Percentiles rank a stretch among this genome's conserved stretches.
Conservation (phyloP, 1,140 invertebrate species). For the Drepana arcuata region DNA sequence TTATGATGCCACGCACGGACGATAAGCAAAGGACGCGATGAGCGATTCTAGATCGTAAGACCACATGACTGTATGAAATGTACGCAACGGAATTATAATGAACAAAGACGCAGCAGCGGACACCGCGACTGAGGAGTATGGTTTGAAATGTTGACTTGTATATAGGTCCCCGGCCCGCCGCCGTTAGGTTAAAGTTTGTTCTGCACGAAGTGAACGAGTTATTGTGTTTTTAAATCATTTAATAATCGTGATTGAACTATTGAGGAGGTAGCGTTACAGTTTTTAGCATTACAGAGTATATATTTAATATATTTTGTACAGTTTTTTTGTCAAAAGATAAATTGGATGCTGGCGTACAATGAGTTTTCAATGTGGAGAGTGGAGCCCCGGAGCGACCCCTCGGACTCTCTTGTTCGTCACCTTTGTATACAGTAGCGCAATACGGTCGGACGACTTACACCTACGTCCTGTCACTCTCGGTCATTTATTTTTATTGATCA, state of each 20-base stretch:
- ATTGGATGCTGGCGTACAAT: conserved; percentile 69
- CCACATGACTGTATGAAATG: conserved; percentile 48
- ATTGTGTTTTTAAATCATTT: conserved; percentile 70
- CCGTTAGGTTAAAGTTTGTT: conserved; percentile 63
- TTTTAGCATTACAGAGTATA: conserved; percentile 72
- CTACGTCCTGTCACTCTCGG: conserved; percentile 37
- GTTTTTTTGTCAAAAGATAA: conserved; percentile 73
- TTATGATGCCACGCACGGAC: conserved; percentile 65
- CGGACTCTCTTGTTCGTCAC: conserved; percentile 52
- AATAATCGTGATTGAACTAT: conserved; percentile 69
- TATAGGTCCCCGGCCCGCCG: conserved; percentile 43
- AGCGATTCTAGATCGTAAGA: conserved; percentile 43
- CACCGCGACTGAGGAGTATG: conserved; percentile 51
- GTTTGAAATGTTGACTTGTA: conserved; percentile 61
- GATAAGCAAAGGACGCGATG: conserved; percentile 66
- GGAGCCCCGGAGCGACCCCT: conserved; percentile 46
- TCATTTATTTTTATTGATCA: conserved; percentile 56
- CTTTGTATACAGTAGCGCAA: conserved; percentile 28
- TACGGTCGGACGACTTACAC: conserved; percentile 24
- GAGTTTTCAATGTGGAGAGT: conserved; percentile 62
- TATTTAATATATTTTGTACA: conserved; percentile 74
- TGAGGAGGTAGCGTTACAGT: conserved; percentile 69
- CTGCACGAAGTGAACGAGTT: conserved; percentile 62
- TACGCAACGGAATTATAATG: conserved; percentile 51
- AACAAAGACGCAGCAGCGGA: background rate